Evolutionary conservation across 2,888 invertebrate species (phyloP), one percentile per base, ranked within the genome.

Genomic region (Onthophagus sagittarius): DNA sequence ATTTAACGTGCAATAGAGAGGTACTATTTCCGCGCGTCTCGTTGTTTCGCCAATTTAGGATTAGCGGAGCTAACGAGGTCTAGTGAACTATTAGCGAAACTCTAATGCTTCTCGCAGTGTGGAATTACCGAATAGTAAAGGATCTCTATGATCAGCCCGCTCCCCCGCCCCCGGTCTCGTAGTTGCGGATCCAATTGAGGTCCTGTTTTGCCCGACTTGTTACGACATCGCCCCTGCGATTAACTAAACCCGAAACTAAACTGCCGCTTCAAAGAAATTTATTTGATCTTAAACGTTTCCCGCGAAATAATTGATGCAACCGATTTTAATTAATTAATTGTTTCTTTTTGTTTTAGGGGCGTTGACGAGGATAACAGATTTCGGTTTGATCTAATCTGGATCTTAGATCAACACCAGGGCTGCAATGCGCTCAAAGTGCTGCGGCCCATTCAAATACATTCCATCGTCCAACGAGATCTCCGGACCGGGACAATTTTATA

Each of bases 381-480:
- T 39, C 64, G 64, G 62, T 64, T 62, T 39, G 69, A 63, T 32
- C 74, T 75, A 75, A 75, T 72, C 80, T 80, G 80, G 80, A 80
- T 78, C 77, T 79, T 76, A 77, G 74, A 72, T 62, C 72, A 67
- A 70, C 71, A 73, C 75, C 72, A 74, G 81, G 83, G 84, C 84
- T 85, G 85, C 85, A 82, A 85, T 85, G 85, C 83, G 79, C 80
- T 81, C 78, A 77, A 77, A 80, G 81, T 80, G 79, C 81, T 81
- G 83, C 83, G 82, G 83, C 84, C 82, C 79, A 78, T 76, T 76
- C 78, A 73, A 76, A 79, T 77, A 83, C 83, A 82, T 83, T 82
- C 82, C 83, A 83, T 77, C 74, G 70, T 64, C 73, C 73, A 71
- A 15, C 73, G 71, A 63, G 67, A 71, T 13, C 72, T 71, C 39